These are phyloP conservation scores for Crotalus viridis DNA, from an alignment of 2,113 vertebrate genomes.

Conservation along the genomic window DNA sequence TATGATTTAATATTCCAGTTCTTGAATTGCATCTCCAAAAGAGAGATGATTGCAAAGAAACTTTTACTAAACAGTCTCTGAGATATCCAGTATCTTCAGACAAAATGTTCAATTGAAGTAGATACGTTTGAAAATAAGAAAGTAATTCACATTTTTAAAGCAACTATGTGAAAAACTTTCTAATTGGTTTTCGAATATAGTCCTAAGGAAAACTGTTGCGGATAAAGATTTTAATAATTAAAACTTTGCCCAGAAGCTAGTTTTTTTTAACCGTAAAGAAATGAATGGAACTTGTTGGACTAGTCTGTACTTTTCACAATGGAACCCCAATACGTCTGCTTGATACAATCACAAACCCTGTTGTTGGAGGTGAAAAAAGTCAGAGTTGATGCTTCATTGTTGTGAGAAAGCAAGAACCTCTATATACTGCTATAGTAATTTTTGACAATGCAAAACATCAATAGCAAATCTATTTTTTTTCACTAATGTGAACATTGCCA, in stretches of 20 bases:
- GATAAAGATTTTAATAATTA: neutral
- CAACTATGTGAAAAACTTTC: neutral
- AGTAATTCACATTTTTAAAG: neutral
- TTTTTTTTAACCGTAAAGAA: neutral
- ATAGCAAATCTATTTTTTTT: neutral
- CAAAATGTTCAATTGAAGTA: neutral
- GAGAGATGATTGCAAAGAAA: neutral
- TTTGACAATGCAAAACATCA: neutral
- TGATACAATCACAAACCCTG: neutral
- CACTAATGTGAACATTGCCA: neutral
- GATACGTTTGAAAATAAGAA: neutral
- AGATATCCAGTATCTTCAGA: neutral
- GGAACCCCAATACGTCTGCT: neutral
- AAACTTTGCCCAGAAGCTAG: neutral
- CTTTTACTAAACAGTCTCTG: neutral
- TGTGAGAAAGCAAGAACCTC: neutral
- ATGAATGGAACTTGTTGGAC: neutral
- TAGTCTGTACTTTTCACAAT: neutral
- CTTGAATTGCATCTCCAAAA: neutral
- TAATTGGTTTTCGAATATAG: neutral
- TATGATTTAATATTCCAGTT: neutral
- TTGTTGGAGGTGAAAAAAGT: neutral
- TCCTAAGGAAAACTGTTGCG: neutral
- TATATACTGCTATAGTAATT: neutral
- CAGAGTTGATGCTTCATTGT: neutral